Percentiles rank a stretch among this genome's conserved stretches.
These are phyloP conservation scores for Pomacea maculata DNA, from an alignment of 1,140 invertebrate species.

Conservation along the genomic window DNA sequence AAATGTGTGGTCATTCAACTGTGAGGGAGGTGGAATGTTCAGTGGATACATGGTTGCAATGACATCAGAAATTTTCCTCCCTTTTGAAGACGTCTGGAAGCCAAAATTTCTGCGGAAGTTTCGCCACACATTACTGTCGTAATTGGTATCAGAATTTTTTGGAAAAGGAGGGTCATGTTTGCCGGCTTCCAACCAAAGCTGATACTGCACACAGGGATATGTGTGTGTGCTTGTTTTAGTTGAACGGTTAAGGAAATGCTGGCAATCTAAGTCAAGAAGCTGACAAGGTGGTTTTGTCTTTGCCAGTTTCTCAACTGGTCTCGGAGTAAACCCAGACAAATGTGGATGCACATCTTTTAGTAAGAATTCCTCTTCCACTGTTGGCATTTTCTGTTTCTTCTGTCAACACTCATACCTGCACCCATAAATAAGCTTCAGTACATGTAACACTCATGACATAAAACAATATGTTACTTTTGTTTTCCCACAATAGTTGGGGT, in stretches of 20 bases:
- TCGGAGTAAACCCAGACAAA: conserved; percentile 59
- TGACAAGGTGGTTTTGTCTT: conserved; percentile 42
- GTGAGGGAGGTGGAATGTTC: conserved; percentile 61
- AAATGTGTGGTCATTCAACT: conserved; percentile 59
- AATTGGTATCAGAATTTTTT: conserved; percentile 51
- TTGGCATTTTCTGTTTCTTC: conserved; percentile 33
- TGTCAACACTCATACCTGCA: conserved; percentile 11
- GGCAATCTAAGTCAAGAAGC: conserved; percentile 61
- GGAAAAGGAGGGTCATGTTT: conserved; percentile 58
- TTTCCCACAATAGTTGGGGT: too few species aligned
- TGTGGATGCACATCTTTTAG: conserved; percentile 37
- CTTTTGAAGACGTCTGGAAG: conserved; percentile 52
- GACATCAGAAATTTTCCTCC: conserved; percentile 56
- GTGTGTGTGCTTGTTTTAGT: conserved; percentile 48
- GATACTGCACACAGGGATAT: conserved; percentile 50
- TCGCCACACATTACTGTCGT: conserved; percentile 64
- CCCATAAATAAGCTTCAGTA: not conserved
- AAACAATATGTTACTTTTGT: too few species aligned
- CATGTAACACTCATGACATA: too few species aligned
- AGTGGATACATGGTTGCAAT: conserved; percentile 63
- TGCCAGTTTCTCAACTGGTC: conserved; percentile 54
- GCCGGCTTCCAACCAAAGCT: conserved; percentile 63
- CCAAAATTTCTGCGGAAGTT: conserved; percentile 61
- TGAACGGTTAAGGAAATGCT: conserved; percentile 54
- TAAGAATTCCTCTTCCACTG: conserved; percentile 54